A percentile compares a stretch with the other conserved stretches of the same genome.
Conservation (phyloP, 2,888 invertebrate genomes). For the Sphaerophoria rueppellii region DNA sequence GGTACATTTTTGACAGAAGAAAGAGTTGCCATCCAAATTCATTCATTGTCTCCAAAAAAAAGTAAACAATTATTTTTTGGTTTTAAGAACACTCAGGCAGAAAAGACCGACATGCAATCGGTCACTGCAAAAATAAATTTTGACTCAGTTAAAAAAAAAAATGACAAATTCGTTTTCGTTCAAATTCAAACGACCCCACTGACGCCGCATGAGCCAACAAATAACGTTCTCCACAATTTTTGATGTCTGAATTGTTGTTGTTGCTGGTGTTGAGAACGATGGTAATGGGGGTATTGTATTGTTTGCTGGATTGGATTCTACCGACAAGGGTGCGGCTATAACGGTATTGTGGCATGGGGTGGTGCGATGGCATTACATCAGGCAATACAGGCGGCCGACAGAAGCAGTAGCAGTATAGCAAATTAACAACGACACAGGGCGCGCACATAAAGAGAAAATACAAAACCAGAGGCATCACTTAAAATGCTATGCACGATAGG, state of each 20-base stretch:
- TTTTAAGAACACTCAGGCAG: no score
- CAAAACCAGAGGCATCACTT: slow-evolving; percentile 69
- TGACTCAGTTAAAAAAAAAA: no score
- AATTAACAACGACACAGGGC: slow-evolving; percentile 69
- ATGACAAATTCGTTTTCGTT: no score
- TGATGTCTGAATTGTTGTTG: slow-evolving; percentile 57
- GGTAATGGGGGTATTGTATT: slow-evolving; percentile 43
- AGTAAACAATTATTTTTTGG: no score
- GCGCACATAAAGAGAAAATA: slow-evolving; percentile 57
- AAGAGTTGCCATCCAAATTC: no score
- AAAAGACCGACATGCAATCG: no score
- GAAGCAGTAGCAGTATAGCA: slow-evolving; percentile 41
- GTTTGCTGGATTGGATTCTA: slow-evolving; percentile 46
- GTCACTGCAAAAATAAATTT: no score
- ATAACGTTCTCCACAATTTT: slow-evolving; percentile 29
- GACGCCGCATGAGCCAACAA: slow-evolving; percentile 4
- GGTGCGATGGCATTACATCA: background rate
- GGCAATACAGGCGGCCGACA: background rate
- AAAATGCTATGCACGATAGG: slow-evolving; percentile 71
- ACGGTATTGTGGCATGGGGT: background rate
- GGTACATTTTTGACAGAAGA: no score
- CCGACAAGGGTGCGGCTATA: slow-evolving; percentile 49
- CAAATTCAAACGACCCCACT: slow-evolving; percentile 28
- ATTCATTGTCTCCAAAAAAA: no score
- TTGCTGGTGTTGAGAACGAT: slow-evolving; percentile 36